phyloP scores from a whole-genome alignment of 2,888 invertebrate genomes.

The Drosophila villosipedis region DNA sequence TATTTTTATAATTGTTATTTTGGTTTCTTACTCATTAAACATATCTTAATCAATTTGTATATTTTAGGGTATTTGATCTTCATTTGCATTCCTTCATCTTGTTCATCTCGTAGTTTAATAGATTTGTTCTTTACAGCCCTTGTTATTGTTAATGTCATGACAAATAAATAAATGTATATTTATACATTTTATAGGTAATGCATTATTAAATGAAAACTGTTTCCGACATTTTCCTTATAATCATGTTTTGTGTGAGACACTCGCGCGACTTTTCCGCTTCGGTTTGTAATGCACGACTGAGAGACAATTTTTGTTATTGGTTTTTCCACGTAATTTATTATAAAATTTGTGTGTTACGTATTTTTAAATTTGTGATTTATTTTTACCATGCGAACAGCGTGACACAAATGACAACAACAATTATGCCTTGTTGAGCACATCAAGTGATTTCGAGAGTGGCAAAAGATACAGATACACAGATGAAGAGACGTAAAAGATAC shows the following conservation, averaged over 20 bases:
- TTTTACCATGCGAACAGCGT: slow-evolving; percentile 67
- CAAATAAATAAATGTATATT: slow-evolving; percentile 4
- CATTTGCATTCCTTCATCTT: background rate
- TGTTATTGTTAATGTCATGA: slow-evolving; percentile 46
- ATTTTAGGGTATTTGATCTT: background rate
- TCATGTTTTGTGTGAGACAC: slow-evolving; percentile 15
- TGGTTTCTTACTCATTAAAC: background rate
- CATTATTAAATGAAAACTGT: slow-evolving; percentile 2
- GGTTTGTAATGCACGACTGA: slow-evolving; percentile 37
- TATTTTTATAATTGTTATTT: background rate
- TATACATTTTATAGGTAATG: slow-evolving; percentile 28
- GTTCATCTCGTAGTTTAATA: slow-evolving; percentile 15
- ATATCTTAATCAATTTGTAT: background rate
- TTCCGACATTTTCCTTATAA: slow-evolving; percentile 14
- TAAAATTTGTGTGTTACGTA: slow-evolving; percentile 65
- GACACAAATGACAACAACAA: slow-evolving; percentile 49
- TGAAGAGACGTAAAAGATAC: slow-evolving; percentile 3
- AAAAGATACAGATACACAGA: background rate
- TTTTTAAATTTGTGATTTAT: slow-evolving; percentile 74
- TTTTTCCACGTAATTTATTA: slow-evolving; percentile 58
- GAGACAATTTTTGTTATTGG: slow-evolving; percentile 13
- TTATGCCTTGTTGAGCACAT: slow-evolving; percentile 31
- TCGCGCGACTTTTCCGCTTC: slow-evolving; percentile 21
- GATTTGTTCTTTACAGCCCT: slow-evolving; percentile 16
- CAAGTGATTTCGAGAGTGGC: slow-evolving; percentile 12